These are phyloP conservation scores for Pantala flavescens DNA, from an alignment of 1,140 invertebrate genomes.

Conservation along the genomic window DNA sequence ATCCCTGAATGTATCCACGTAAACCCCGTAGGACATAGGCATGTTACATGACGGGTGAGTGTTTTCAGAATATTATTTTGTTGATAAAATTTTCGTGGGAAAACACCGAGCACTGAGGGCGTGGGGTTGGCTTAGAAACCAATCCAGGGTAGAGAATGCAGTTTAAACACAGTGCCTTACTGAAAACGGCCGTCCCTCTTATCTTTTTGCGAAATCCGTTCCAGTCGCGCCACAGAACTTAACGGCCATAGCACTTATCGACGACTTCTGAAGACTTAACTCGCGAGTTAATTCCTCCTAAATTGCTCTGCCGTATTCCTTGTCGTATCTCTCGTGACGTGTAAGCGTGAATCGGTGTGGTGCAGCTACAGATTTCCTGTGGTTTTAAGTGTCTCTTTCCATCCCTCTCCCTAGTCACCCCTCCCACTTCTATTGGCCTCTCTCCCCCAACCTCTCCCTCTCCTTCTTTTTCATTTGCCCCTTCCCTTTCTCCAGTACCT, in stretches of 20 bases:
- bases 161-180: background rate
- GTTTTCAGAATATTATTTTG: conserved; percentile 46
- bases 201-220: conserved; percentile 2
- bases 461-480: conserved; percentile 9
- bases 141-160: background rate
- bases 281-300: background rate
- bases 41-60: conserved; percentile 45
- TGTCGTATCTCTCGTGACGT: background rate
- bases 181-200: background rate
- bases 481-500: background rate
- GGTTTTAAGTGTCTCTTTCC: conserved; percentile 9
- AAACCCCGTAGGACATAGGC: conserved; percentile 39
- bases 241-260: background rate
- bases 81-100: conserved; percentile 40
- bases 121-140: conserved; percentile 3
- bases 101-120: conserved; percentile 22
- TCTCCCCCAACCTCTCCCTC: background rate
- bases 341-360: background rate
- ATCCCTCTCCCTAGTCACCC: conserved; percentile 6
- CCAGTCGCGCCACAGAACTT: background rate
- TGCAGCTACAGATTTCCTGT: conserved; percentile 8
- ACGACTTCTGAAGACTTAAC: background rate
- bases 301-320: background rate
- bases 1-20: conserved; percentile 26
- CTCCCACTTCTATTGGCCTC: conserved; percentile 7